Evolutionary conservation across 2,888 invertebrate genomes (phyloP).

Genomic region (Rugalucina vietnamica): DNA sequence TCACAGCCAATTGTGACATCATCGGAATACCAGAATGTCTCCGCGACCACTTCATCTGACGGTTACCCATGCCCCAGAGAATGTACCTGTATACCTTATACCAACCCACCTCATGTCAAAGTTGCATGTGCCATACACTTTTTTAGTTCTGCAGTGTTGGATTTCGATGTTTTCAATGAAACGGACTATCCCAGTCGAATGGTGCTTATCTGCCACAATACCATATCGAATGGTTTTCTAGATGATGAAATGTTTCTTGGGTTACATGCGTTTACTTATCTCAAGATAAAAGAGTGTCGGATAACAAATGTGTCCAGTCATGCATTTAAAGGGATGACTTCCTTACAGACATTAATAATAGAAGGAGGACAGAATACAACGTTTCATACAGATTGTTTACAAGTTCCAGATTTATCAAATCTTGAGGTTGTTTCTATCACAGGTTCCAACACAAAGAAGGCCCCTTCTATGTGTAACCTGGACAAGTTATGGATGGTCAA

Average conservation of each 20-base stretch:
- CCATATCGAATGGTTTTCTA: neutral
- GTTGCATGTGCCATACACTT: neutral
- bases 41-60: no score
- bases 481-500: neutral
- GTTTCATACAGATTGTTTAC: neutral
- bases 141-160: no score
- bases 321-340: constrained; percentile 1
- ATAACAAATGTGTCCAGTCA: neutral
- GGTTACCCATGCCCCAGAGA: neutral
- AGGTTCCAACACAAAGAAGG: neutral
- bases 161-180: neutral
- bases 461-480: neutral
- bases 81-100: neutral
- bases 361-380: neutral
- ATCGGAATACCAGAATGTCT: no score
- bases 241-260: neutral
- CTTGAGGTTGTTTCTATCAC: neutral
- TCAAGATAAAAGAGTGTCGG: neutral
- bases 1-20: no score
- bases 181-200: constrained; percentile 6
- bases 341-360: neutral
- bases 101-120: neutral
- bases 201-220: constrained; percentile 10
- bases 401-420: constrained; percentile 3
- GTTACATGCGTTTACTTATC: constrained; percentile 14